Conservation (phyloP, 2,113 vertebrate species). For the Pogonocichla stellata region DNA sequence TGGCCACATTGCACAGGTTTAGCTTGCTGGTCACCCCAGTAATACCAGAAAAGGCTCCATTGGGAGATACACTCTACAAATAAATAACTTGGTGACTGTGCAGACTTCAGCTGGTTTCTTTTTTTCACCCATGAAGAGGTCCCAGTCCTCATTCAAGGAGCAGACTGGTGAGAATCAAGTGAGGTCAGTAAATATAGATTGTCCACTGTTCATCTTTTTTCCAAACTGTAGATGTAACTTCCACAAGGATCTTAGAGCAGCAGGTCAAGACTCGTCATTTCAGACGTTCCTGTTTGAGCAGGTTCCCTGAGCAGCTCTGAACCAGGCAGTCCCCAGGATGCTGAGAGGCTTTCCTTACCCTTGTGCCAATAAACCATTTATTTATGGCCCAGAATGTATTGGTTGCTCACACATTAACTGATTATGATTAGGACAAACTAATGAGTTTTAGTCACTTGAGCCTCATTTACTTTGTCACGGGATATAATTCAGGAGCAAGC, state of each 20-base stretch:
- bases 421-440: background rate
- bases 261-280: background rate
- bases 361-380: background rate
- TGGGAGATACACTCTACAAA: background rate
- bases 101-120: background rate
- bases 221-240: background rate
- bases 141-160: background rate
- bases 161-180: background rate
- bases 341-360: background rate
- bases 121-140: background rate
- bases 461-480: background rate
- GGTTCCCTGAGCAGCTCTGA: background rate
- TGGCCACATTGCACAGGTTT: background rate
- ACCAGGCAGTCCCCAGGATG: too few relatives aligned
- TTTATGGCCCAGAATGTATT: background rate
- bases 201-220: background rate
- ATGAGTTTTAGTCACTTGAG: background rate
- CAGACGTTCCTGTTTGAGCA: background rate
- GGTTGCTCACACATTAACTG: background rate
- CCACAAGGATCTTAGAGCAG: background rate
- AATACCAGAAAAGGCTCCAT: background rate
- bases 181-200: background rate
- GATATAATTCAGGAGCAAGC: background rate
- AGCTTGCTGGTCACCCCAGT: background rate
- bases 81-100: background rate